A percentile compares a stretch with the other conserved stretches of the same genome.
phyloP scores from a whole-genome alignment of 2,888 invertebrate genomes.

The Acanthosepion pharaonis region DNA sequence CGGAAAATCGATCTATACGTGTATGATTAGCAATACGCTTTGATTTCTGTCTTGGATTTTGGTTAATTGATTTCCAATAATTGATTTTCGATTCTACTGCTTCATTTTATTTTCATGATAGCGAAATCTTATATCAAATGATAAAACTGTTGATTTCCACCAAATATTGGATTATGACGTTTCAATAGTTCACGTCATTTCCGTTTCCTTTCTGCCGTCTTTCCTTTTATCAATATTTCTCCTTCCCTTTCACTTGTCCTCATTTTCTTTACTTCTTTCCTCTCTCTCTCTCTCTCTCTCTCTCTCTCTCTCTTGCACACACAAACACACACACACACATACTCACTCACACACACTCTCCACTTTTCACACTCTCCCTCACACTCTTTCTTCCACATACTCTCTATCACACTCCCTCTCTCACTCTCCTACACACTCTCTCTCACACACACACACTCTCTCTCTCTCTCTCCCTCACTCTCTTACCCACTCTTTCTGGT shows the following conservation, averaged over 20 bases:
- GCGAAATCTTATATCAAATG: neutral
- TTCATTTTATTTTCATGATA: neutral
- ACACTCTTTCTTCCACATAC: too few species aligned
- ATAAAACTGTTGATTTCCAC: neutral
- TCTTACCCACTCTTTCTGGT: too few species aligned
- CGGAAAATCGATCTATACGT: neutral
- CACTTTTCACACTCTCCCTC: too few species aligned
- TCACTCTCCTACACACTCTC: too few species aligned
- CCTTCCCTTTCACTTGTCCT: neutral
- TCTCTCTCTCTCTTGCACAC: too few species aligned
- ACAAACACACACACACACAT: too few species aligned
- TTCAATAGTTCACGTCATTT: neutral
- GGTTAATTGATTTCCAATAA: neutral
- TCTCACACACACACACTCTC: too few species aligned
- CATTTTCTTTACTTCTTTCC: neutral
- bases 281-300: neutral
- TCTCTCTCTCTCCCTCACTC: too few species aligned
- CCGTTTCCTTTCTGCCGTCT: too few species aligned
- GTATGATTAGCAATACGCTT: neutral
- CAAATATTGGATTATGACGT: neutral
- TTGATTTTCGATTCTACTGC: neutral
- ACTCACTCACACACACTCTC: too few species aligned
- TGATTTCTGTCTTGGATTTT: neutral
- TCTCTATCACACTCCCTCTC: too few species aligned
- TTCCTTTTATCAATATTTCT: neutral